phyloP scores from a whole-genome alignment of 2,888 invertebrate genomes.

The Halocaridina rubra region DNA sequence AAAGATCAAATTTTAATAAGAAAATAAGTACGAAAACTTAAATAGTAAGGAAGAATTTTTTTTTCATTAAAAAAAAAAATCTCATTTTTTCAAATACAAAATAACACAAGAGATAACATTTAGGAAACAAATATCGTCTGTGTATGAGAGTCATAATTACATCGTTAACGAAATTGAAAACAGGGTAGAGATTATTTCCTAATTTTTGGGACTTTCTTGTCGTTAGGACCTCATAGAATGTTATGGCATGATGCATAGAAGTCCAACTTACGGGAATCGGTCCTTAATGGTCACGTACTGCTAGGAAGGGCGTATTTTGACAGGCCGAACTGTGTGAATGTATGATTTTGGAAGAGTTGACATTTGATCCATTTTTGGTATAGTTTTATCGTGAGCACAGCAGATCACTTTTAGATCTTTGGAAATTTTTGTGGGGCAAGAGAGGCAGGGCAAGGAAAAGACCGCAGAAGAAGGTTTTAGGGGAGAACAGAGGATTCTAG shows the following conservation, averaged over 20 bases:
- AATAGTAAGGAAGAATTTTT: no score
- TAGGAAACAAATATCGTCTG: no score
- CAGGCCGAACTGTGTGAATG: constrained; percentile 26
- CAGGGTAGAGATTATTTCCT: not conserved
- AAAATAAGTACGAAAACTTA: no score
- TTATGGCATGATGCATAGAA: constrained; percentile 41
- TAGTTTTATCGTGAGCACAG: constrained; percentile 41
- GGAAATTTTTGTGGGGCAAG: constrained; percentile 50
- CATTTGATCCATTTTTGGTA: constrained; percentile 58
- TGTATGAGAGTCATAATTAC: no score
- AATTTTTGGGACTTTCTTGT: constrained; percentile 21
- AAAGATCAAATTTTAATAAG: no score
- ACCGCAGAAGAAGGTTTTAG: constrained; percentile 13
- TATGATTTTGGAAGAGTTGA: constrained; percentile 24
- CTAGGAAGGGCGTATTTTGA: constrained; percentile 30
- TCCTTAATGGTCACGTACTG: constrained; percentile 36
- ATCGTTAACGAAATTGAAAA: constrained; percentile 49
- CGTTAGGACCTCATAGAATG: not conserved
- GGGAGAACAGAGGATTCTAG: constrained; percentile 25
- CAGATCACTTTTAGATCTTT: constrained; percentile 54
- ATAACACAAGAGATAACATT: no score
- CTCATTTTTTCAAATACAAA: no score
- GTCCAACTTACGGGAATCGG: no score
- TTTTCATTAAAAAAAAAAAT: no score
- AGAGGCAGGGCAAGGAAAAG: constrained; percentile 33